Percentiles rank a stretch among this genome's conserved stretches.
Evolutionary conservation across 2,888 invertebrate genomes (phyloP).

Genomic region (Cephus nigrinus): DNA sequence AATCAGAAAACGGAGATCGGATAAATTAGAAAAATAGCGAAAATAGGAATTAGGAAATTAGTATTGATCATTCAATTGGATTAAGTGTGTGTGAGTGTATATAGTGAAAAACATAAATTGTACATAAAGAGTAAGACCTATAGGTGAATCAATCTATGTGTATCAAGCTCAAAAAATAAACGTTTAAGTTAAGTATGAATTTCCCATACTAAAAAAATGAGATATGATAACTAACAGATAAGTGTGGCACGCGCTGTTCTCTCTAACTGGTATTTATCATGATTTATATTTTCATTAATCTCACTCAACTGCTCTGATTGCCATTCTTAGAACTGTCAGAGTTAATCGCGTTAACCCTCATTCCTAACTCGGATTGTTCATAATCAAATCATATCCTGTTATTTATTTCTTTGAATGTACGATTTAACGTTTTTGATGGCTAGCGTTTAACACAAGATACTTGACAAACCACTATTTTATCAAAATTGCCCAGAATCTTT

Average conservation of each 20-base stretch:
- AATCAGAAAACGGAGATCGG: not conserved
- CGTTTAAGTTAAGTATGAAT: too few species aligned
- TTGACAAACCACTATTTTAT: not conserved
- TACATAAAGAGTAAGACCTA: not conserved
- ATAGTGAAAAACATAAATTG: not conserved
- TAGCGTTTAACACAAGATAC: not conserved
- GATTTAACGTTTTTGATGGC: not conserved
- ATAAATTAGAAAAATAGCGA: not conserved
- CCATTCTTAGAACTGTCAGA: not conserved
- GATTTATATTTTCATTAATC: not conserved
- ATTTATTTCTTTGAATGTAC: conserved; percentile 21
- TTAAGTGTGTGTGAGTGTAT: not conserved
- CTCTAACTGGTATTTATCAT: not conserved
- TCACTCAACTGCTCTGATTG: not conserved
- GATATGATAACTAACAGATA: not conserved
- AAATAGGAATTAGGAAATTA: not conserved
- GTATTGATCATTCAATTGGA: not conserved
- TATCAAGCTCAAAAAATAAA: not conserved
- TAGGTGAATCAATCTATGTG: not conserved
- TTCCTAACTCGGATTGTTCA: not conserved
- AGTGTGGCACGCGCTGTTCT: not conserved
- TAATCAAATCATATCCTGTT: conserved; percentile 16
- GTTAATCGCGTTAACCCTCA: not conserved
- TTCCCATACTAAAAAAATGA: not conserved
- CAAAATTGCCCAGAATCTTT: not conserved